phyloP scores from a whole-genome alignment of 1,140 invertebrate genomes.

The Trachymyrmex cornetzi region DNA sequence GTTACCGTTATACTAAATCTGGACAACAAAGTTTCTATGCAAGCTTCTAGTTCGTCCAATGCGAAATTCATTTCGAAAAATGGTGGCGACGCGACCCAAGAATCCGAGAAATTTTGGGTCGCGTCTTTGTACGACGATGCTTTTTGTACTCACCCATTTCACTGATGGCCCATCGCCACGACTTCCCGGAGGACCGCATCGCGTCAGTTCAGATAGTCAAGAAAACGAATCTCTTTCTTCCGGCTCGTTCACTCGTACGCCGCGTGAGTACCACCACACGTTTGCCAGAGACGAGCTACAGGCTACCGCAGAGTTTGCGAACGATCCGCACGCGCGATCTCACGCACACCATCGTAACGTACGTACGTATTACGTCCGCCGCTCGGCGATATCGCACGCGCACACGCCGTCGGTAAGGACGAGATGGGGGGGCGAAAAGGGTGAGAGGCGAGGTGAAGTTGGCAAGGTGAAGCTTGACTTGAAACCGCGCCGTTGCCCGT shows the following conservation, averaged over 20 bases:
- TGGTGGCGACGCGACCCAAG: not conserved
- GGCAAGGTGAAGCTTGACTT: constrained; percentile 1
- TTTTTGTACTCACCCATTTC: constrained; percentile 50
- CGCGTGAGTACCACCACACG: not conserved
- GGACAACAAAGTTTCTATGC: not conserved
- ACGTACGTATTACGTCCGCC: no score
- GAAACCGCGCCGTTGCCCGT: not conserved
- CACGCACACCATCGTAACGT: constrained; percentile 17
- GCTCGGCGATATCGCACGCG: not conserved
- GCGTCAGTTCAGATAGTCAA: not conserved
- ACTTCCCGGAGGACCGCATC: constrained; percentile 40
- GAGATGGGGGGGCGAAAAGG: not conserved
- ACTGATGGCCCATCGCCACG: not conserved
- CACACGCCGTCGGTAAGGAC: not conserved
- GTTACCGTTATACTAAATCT: not conserved
- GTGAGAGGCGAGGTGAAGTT: not conserved
- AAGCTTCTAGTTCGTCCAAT: not conserved
- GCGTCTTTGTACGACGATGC: not conserved
- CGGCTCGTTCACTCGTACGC: not conserved
- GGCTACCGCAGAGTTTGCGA: constrained; percentile 1
- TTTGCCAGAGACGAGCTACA: not conserved
- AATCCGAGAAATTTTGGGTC: not conserved
- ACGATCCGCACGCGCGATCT: constrained; percentile 36
- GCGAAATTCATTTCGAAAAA: constrained; percentile 18
- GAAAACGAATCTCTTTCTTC: not conserved